A percentile compares a stretch with the other conserved stretches of the same genome.
phyloP scores from a whole-genome alignment of 2,888 invertebrate genomes.

The Penaeus monodon region DNA sequence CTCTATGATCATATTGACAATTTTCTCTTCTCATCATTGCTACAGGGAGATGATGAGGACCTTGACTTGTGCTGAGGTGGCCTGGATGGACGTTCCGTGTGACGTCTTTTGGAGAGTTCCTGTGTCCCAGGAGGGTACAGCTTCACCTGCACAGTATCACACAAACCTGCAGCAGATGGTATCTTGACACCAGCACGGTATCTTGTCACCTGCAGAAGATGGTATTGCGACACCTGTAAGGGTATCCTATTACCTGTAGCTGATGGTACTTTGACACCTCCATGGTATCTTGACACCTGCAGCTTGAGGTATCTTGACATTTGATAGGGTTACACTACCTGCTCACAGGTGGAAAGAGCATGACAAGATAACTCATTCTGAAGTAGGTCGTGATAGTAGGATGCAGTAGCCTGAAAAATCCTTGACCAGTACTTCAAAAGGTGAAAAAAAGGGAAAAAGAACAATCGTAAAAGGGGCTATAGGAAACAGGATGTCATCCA shows the following conservation, averaged over 20 bases:
- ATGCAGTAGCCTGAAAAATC: not conserved
- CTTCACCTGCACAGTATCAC: not conserved
- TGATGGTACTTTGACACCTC: not conserved
- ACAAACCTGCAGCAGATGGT: no score
- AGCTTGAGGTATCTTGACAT: not conserved
- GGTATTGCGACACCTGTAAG: not conserved
- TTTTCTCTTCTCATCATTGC: not conserved
- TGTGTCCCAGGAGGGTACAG: slow-evolving; percentile 17
- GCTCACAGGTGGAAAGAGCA: slow-evolving; percentile 15
- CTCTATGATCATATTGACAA: not conserved
- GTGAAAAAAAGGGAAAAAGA: no score
- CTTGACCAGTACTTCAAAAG: slow-evolving; percentile 1
- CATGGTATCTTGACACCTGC: slow-evolving; percentile 10
- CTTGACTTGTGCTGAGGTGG: slow-evolving; percentile 42
- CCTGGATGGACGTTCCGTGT: slow-evolving; percentile 1
- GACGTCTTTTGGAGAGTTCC: slow-evolving; percentile 16
- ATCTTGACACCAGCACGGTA: no score
- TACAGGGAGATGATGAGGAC: slow-evolving; percentile 28
- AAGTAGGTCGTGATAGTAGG: slow-evolving; percentile 4
- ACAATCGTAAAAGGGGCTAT: slow-evolving; percentile 11
- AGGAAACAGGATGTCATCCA: slow-evolving; percentile 4
- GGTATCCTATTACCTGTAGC: slow-evolving; percentile 7
- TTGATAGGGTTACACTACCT: slow-evolving; percentile 5
- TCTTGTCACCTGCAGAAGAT: no score
- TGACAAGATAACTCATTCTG: slow-evolving; percentile 30